Conservation (phyloP, 2,797 vertebrate species). For the Myotis daubentonii region DNA sequence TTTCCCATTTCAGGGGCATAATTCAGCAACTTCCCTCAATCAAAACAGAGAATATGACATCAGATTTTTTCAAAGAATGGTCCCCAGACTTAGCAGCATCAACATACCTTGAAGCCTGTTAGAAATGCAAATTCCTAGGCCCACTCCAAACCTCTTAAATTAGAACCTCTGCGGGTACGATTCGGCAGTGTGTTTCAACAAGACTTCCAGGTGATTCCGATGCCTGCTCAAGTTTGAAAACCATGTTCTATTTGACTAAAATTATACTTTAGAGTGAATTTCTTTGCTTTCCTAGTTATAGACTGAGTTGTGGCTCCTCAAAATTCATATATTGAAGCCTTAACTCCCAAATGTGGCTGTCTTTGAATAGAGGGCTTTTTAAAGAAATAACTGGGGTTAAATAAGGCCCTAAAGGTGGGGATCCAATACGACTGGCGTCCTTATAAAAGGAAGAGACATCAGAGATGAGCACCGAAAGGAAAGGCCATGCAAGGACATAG, state of each 20-base stretch:
- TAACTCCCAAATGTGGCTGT: neutral
- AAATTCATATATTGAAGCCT: neutral
- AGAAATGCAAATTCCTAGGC: neutral
- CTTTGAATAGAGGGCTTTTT: neutral
- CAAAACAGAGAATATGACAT: neutral
- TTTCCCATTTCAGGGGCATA: neutral
- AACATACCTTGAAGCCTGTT: neutral
- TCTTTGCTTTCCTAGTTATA: neutral
- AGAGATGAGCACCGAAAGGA: neutral
- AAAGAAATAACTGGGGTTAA: constrained; percentile 24
- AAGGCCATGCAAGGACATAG: neutral
- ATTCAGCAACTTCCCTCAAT: neutral
- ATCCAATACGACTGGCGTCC: neutral
- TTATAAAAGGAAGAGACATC: neutral
- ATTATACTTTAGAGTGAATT: neutral
- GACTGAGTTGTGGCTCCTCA: neutral
- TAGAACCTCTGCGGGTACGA: neutral
- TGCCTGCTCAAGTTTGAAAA: neutral
- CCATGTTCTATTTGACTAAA: neutral
- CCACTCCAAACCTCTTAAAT: neutral
- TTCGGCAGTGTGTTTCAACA: neutral
- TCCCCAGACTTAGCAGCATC: neutral
- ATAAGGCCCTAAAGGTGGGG: neutral
- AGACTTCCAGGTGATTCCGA: neutral
- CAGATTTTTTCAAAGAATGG: neutral